Base-by-base conservation (phyloP, 2,113 vertebrate genomes). In the Raphicerus campestris region DNA sequence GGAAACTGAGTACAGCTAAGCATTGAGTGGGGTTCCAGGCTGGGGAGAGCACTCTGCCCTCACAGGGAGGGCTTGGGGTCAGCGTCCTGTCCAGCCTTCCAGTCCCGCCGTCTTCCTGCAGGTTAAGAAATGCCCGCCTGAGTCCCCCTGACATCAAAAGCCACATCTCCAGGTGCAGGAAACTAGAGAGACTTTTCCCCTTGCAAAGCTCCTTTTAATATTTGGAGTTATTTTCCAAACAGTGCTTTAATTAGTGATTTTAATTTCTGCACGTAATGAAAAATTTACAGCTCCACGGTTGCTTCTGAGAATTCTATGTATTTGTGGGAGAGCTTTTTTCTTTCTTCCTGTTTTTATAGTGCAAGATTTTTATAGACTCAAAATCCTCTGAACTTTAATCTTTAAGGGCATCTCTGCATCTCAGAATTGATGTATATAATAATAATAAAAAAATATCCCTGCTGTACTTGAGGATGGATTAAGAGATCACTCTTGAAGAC, bases 261-360 rank as follows among this genome's bases (percentile, higher is more conserved):
- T 97, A 95, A 77, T 97, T 97, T 95, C 93, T 86, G 93, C 92
- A 97, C 66, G 47, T 94, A 94, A 98, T 96, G 39, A 83, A 98
- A 98, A 94, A 75, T 95, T 94, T 97, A 90, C 39, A 96, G 24
- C 91, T 97, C 9, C 75, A 89, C 0, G 0, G 39, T 55, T 95
- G 56, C 77, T 96, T 80, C 0, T 93, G 58, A 96, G 85, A 63
- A 88, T 88, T 56, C 15, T 60, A 22, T 77, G 42, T 63, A 22
- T 86, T 96, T 85, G 22, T 61, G 60, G 78, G 22, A 39, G 58
- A 60, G 39, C 73, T 85, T 75, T 56, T 94, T 15, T 58, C 51
- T 61, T 89, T 89, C 78, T 91, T 92, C 19, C 28, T 70, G 3
- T 22, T 94, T 75, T 95, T 88, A 89, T 30, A 89, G 88, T 83